A percentile compares a stretch with the other conserved stretches of the same genome.
phyloP scores from a whole-genome alignment of 2,888 invertebrate genomes.

The Nemotelus pantherinus region DNA sequence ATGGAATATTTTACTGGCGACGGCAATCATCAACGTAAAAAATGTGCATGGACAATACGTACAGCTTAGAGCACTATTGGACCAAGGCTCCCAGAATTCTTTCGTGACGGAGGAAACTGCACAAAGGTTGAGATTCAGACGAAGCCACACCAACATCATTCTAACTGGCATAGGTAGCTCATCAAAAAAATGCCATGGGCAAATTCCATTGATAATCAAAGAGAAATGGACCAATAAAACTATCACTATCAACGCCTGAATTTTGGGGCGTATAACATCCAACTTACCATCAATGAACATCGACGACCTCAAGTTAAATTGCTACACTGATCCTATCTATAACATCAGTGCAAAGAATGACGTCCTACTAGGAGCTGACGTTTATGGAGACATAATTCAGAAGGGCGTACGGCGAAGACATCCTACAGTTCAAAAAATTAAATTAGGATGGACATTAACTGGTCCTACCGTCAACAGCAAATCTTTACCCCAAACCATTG shows the following conservation, averaged over 20 bases:
- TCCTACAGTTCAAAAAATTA: not conserved
- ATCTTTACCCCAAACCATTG: not conserved
- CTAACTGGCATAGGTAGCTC: not conserved
- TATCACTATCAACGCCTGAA: not conserved
- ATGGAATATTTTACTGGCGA: not conserved
- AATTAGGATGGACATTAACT: not conserved
- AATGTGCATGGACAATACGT: not conserved
- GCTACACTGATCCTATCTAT: not conserved
- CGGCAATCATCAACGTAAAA: not conserved
- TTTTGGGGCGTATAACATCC: not conserved
- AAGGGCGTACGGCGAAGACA: not conserved
- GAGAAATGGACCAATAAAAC: not conserved
- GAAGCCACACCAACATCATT: not conserved
- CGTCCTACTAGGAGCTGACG: not conserved
- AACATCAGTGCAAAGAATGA: not conserved
- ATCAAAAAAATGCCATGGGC: not conserved
- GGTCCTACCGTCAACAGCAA: not conserved
- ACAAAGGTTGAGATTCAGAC: not conserved
- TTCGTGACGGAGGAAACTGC: not conserved
- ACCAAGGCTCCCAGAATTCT: not conserved
- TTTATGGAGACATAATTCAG: not conserved
- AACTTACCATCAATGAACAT: not conserved
- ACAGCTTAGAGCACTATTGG: not conserved
- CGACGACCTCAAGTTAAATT: not conserved
- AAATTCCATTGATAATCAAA: not conserved